These are phyloP conservation scores for Nibea coibor DNA, from an alignment of 2,113 vertebrate species.

Conservation along the genomic window DNA sequence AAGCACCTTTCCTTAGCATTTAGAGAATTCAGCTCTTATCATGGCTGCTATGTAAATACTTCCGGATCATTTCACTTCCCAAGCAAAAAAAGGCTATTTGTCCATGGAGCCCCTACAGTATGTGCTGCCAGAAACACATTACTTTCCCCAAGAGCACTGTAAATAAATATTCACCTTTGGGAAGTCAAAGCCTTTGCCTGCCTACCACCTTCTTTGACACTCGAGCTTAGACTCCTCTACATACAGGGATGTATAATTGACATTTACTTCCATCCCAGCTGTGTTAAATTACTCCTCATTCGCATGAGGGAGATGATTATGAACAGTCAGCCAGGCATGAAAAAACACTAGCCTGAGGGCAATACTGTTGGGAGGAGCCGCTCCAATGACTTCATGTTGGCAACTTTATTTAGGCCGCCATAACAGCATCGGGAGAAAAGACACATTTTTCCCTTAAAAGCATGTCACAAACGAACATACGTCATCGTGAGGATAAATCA, in stretches of 20 bases:
- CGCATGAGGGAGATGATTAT: constrained; percentile 69
- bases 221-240: too few relatives aligned
- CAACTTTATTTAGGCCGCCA: constrained; percentile 68
- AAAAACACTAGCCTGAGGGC: constrained; percentile 58
- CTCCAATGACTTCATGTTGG: constrained; percentile 73
- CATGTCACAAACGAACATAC: constrained; percentile 54
- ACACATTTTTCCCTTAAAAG: constrained; percentile 42
- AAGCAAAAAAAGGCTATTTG: too few relatives aligned
- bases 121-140: too few relatives aligned
- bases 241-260: constrained; percentile 58
- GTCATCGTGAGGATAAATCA: constrained; percentile 48
- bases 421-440: constrained; percentile 39
- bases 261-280: constrained; percentile 74
- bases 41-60: too few relatives aligned
- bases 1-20: too few relatives aligned
- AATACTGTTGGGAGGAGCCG: constrained; percentile 62
- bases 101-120: too few relatives aligned
- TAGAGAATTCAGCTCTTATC: too few relatives aligned
- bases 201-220: too few relatives aligned
- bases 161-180: too few relatives aligned
- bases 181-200: too few relatives aligned
- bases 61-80: too few relatives aligned
- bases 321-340: constrained; percentile 69
- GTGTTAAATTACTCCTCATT: constrained; percentile 72
- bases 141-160: too few relatives aligned